A percentile compares a stretch with the other conserved stretches of the same genome.
phyloP scores from a whole-genome alignment of 2,888 invertebrate genomes.

The Notodonta ziczac region DNA sequence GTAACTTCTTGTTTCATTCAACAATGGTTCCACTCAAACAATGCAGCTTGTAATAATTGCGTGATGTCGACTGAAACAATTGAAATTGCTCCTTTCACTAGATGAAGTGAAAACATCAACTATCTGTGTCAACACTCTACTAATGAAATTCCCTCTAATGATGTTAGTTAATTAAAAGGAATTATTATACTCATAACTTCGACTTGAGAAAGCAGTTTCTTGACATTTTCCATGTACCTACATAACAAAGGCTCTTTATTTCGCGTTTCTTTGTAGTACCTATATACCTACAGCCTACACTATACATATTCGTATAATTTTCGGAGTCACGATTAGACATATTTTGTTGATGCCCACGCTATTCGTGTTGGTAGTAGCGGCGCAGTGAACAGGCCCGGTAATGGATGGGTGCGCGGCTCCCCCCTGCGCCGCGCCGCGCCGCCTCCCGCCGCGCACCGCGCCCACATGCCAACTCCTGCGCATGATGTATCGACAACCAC shows the following conservation, averaged over 20 bases:
- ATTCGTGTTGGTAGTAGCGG: background rate
- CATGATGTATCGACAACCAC: conserved; percentile 25
- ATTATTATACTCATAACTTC: background rate
- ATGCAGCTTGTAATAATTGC: conserved; percentile 4
- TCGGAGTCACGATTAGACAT: background rate
- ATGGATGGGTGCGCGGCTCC: conserved; percentile 20
- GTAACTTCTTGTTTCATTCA: conserved; percentile 3
- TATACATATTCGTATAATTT: too few relatives aligned
- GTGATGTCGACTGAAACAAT: background rate
- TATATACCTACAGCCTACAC: too few relatives aligned
- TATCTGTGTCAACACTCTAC: background rate
- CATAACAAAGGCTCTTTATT: background rate
- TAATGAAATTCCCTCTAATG: background rate
- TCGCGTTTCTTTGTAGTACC: too few relatives aligned
- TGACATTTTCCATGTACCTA: too few relatives aligned
- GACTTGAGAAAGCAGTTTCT: too few relatives aligned
- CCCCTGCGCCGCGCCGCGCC: conserved; percentile 19
- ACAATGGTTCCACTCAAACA: conserved; percentile 1
- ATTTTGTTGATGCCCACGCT: background rate
- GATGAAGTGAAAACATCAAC: background rate
- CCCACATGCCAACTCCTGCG: conserved; percentile 8
- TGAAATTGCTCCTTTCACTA: conserved; percentile 8
- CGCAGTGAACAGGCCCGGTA: background rate
- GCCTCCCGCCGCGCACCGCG: conserved; percentile 11
- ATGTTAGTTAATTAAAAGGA: background rate